A percentile compares a stretch with the other conserved stretches of the same genome.
These are phyloP conservation scores for Acrocephalus scirpaceus DNA, from an alignment of 2,797 vertebrate genomes.

Conservation along the genomic window DNA sequence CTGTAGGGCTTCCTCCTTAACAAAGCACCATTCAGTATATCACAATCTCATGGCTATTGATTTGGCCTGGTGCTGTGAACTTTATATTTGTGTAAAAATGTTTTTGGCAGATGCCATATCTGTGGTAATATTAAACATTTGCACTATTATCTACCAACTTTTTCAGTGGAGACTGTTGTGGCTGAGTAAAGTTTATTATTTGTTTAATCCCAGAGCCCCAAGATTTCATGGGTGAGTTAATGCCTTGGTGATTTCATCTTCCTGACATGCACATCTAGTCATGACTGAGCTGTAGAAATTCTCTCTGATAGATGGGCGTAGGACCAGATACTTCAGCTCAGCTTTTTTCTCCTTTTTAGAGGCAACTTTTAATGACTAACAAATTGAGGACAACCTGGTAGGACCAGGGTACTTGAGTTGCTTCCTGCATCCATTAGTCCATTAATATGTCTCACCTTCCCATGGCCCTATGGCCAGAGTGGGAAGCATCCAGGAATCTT, in stretches of 20 bases:
- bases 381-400: background rate
- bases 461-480: accelerated
- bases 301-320: background rate
- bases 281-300: background rate
- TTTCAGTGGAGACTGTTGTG: background rate
- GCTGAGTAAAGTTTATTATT: background rate
- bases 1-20: background rate
- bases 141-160: background rate
- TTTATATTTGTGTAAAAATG: background rate
- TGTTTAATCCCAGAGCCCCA: background rate
- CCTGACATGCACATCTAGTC: background rate
- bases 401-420: background rate
- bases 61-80: background rate
- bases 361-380: background rate
- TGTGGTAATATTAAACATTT: background rate
- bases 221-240: background rate
- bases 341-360: background rate
- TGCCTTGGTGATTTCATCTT: background rate
- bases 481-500: background rate
- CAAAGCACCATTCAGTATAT: background rate
- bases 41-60: background rate
- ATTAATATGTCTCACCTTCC: background rate
- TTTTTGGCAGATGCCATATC: background rate
- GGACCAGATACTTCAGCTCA: background rate
- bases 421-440: background rate